Conservation (phyloP, 1,140 invertebrate species). For the Drosophila kurseongensis region DNA sequence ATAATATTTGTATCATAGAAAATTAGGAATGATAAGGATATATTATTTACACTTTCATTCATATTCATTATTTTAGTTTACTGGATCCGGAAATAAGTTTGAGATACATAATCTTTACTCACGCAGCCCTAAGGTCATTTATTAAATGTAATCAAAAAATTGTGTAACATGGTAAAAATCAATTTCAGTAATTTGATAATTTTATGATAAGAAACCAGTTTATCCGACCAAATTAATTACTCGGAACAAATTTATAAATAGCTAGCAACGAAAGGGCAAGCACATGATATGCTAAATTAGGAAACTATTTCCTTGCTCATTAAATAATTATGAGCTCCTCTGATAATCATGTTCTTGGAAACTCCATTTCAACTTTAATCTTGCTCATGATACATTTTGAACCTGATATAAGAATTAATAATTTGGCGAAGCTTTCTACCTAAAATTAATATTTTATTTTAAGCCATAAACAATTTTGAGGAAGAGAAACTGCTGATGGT, state of each 20-base stretch:
- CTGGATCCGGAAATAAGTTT: no score
- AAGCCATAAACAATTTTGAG: background rate
- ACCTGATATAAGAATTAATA: no score
- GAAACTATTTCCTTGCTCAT: background rate
- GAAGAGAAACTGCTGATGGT: background rate
- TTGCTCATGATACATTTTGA: no score
- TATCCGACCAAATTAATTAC: conserved; percentile 5
- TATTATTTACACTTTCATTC: no score
- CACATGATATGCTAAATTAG: background rate
- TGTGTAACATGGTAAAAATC: background rate
- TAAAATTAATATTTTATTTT: background rate
- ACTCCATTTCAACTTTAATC: no score
- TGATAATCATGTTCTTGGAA: no score
- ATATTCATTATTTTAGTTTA: no score
- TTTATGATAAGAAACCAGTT: background rate
- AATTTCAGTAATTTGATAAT: conserved; percentile 25
- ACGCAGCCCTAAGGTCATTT: background rate
- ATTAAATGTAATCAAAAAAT: background rate
- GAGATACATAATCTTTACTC: no score
- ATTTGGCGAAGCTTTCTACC: no score
- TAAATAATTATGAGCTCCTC: no score
- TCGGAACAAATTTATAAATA: conserved; percentile 11
- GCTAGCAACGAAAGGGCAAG: conserved; percentile 1
- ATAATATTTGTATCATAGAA: no score
- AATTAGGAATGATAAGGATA: no score